Conservation (phyloP, 2,113 vertebrate genomes). For the Colinus virginianus region DNA sequence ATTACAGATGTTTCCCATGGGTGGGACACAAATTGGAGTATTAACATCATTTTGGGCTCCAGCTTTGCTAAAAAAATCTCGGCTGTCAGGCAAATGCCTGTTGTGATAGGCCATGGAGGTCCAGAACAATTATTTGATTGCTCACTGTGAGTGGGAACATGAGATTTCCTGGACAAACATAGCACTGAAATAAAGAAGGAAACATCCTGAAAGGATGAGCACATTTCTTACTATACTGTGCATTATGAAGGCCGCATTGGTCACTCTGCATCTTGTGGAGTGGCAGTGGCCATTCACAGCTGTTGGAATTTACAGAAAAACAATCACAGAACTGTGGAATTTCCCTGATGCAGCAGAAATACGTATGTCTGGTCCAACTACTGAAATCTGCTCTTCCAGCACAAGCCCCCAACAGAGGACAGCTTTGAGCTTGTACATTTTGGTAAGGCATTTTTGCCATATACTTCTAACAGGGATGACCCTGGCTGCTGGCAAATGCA, state of each 20-base stretch:
- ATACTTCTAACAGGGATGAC: background rate
- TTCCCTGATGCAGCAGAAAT: background rate
- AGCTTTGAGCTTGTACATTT: background rate
- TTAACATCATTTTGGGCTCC: background rate
- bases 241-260: background rate
- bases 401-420: background rate
- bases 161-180: background rate
- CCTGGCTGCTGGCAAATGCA: background rate
- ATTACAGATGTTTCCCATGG: background rate
- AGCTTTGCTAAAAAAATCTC: background rate
- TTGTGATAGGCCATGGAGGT: background rate
- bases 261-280: background rate
- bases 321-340: background rate
- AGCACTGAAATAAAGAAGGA: background rate
- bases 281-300: too few species aligned
- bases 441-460: background rate
- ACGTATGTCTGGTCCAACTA: background rate
- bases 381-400: background rate
- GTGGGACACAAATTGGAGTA: background rate
- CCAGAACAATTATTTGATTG: background rate
- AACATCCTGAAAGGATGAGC: background rate
- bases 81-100: background rate
- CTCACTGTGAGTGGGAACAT: fast-evolving
- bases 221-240: background rate
- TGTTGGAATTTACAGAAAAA: background rate